These are phyloP conservation scores for Syngnathus acus DNA, from an alignment of 2,797 vertebrate genomes.

Conservation along the genomic window DNA sequence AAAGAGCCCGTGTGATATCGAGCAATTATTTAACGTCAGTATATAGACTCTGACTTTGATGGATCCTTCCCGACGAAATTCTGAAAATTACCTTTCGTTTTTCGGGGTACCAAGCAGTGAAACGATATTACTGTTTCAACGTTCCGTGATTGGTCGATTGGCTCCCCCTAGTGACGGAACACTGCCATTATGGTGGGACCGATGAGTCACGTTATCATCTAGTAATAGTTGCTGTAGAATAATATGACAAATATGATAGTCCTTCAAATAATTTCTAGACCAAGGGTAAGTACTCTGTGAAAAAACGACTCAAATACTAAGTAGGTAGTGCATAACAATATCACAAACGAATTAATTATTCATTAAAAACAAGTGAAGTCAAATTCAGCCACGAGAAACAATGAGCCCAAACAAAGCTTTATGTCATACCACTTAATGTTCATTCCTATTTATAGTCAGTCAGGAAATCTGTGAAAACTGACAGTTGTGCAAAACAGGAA, in stretches of 20 bases:
- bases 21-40: too few relatives aligned
- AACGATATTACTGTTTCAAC: neutral
- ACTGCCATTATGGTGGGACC: neutral
- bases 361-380: too few relatives aligned
- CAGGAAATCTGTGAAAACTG: too few relatives aligned
- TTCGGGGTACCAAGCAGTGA: neutral
- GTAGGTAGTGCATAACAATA: too few relatives aligned
- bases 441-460: too few relatives aligned
- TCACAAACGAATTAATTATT: too few relatives aligned
- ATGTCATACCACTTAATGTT: too few relatives aligned
- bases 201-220: neutral
- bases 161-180: slow-evolving; percentile 29
- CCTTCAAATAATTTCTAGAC: neutral
- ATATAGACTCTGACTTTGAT: slow-evolving; percentile 9
- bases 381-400: too few relatives aligned
- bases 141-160: slow-evolving; percentile 2
- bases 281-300: neutral
- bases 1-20: slow-evolving; percentile 2
- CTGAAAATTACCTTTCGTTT: neutral
- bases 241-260: neutral
- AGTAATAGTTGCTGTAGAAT: neutral
- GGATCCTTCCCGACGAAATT: neutral
- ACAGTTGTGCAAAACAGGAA: too few relatives aligned
- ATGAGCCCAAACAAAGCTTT: too few relatives aligned
- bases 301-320: neutral